Conservation (phyloP, 1,140 invertebrate genomes). For the Polypedilum pembai region DNA sequence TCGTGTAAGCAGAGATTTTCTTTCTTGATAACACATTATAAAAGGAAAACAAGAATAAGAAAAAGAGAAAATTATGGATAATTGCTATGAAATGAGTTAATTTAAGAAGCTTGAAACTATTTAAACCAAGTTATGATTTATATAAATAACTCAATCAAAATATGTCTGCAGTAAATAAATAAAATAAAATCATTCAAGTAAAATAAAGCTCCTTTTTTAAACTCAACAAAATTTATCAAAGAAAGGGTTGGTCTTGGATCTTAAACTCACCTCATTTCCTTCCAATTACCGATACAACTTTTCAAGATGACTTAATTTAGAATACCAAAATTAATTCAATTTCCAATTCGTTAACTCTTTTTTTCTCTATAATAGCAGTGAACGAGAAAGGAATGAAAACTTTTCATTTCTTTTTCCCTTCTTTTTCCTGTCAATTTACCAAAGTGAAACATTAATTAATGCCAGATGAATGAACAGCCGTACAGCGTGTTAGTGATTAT, state of each 20-base stretch:
- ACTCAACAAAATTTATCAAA: too few species aligned
- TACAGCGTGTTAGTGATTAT: not conserved
- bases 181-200: too few species aligned
- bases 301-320: constrained; percentile 19
- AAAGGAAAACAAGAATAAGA: not conserved
- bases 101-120: not conserved
- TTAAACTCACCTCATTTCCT: not conserved
- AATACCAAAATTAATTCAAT: constrained; percentile 19
- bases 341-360: constrained; percentile 18
- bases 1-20: too few species aligned
- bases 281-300: constrained; percentile 11
- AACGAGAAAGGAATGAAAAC: not conserved
- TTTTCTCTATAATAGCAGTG: not conserved
- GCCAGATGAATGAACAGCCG: constrained; percentile 18
- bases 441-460: constrained; percentile 26
- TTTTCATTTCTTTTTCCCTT: not conserved
- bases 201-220: too few species aligned
- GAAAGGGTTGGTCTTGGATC: too few species aligned
- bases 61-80: not conserved
- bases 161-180: too few species aligned
- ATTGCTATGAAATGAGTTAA: not conserved
- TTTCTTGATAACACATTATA: too few species aligned
- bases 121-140: too few species aligned
- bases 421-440: not conserved
- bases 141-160: too few species aligned